phyloP scores from a whole-genome alignment of 2,888 invertebrate genomes.

The Meandrusa payeni region DNA sequence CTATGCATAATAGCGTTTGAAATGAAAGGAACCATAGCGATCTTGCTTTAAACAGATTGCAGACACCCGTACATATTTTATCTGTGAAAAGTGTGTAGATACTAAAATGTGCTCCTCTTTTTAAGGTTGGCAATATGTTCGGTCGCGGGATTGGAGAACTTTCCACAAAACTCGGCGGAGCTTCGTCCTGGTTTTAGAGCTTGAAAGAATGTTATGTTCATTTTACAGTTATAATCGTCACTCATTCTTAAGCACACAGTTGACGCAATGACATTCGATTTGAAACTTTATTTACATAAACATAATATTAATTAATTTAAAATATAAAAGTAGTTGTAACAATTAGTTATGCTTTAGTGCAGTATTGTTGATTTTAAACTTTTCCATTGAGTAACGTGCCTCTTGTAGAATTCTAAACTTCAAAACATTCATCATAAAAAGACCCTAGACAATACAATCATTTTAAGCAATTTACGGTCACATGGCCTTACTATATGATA shows the following conservation, averaged over 20 bases:
- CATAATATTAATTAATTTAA: not conserved
- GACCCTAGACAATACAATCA: slow-evolving; percentile 21
- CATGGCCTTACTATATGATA: no score
- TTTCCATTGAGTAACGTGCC: slow-evolving; percentile 19
- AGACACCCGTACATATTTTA: no score
- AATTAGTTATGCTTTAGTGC: slow-evolving; percentile 17
- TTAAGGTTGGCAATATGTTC: slow-evolving; percentile 91
- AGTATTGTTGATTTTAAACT: slow-evolving; percentile 10
- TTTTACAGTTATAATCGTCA: slow-evolving; percentile 1
- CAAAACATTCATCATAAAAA: slow-evolving; percentile 13
- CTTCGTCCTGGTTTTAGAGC: slow-evolving; percentile 90
- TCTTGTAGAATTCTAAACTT: slow-evolving; percentile 16
- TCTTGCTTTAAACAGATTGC: no score
- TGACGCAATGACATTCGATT: slow-evolving; percentile 49
- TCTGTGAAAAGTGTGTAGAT: no score
- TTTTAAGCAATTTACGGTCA: not conserved
- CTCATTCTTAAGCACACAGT: slow-evolving; percentile 49
- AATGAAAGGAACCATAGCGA: no score
- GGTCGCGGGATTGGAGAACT: slow-evolving; percentile 95
- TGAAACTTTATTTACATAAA: not conserved
- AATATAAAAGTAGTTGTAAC: slow-evolving; percentile 3
- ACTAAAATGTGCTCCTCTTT: no score
- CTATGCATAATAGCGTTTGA: no score
- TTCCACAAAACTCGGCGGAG: slow-evolving; percentile 92
- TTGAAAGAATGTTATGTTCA: not conserved